These are phyloP conservation scores for Cantharis nigra DNA, from an alignment of 2,888 invertebrate genomes.

Conservation along the genomic window DNA sequence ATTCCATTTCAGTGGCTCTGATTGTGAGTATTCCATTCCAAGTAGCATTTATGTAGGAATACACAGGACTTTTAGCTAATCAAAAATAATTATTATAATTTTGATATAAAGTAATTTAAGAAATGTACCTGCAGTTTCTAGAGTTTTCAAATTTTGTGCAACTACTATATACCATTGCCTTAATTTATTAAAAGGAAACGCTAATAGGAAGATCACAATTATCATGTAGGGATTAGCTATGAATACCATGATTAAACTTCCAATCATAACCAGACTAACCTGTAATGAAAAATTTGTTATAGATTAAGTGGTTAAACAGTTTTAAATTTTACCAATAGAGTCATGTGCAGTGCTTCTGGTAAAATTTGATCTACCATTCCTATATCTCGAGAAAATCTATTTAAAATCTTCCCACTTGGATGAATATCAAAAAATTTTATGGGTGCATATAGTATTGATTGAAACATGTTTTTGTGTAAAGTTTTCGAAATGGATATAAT, in stretches of 20 bases:
- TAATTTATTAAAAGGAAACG: too few relatives aligned
- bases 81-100: slow-evolving; percentile 6
- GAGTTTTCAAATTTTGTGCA: slow-evolving; percentile 70
- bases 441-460: slow-evolving; percentile 72
- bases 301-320: too few relatives aligned
- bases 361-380: slow-evolving; percentile 65
- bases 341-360: slow-evolving; percentile 61
- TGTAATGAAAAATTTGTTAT: too few relatives aligned
- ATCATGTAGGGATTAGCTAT: too few relatives aligned
- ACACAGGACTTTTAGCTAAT: slow-evolving; percentile 73
- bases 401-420: slow-evolving; percentile 75
- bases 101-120: neutral
- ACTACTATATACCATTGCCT: slow-evolving; percentile 69
- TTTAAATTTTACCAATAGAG: slow-evolving; percentile 53
- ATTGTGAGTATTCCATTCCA: slow-evolving; percentile 81
- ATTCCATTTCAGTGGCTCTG: slow-evolving; percentile 73
- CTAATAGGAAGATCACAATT: too few relatives aligned
- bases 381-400: slow-evolving; percentile 78
- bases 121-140: slow-evolving; percentile 65
- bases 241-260: too few relatives aligned
- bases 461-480: slow-evolving; percentile 84
- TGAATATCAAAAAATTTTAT: slow-evolving; percentile 87
- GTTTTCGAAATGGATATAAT: slow-evolving; percentile 76
- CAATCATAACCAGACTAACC: too few relatives aligned
- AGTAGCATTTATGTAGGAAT: slow-evolving; percentile 78